phyloP scores from a whole-genome alignment of 2,797 vertebrate genomes.

The Xenentodon cancila region DNA sequence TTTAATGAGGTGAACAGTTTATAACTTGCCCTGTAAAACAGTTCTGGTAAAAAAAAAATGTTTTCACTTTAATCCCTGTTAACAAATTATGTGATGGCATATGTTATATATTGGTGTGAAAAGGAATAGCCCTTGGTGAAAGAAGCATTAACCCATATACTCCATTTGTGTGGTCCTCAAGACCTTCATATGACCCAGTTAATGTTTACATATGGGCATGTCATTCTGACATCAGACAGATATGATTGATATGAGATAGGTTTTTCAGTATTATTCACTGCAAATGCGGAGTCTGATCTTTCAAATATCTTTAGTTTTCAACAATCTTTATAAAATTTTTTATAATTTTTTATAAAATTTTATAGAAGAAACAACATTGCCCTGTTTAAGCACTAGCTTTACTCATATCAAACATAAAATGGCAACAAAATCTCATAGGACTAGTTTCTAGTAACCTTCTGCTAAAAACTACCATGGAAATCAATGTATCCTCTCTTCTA shows the following conservation, averaged over 20 bases:
- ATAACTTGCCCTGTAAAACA: too few species aligned
- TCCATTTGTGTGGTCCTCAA: constrained; percentile 26
- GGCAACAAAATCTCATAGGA: constrained; percentile 54
- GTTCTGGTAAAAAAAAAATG: too few species aligned
- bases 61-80: too few species aligned
- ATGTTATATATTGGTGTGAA: too few species aligned
- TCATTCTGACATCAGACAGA: constrained; percentile 16
- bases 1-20: too few species aligned
- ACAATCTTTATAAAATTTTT: constrained; percentile 13
- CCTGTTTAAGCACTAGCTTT: constrained; percentile 32
- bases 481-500: constrained; percentile 44
- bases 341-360: too few species aligned
- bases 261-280: neutral
- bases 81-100: too few species aligned
- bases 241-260: neutral
- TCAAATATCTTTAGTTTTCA: constrained; percentile 2
- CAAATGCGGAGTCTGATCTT: constrained; percentile 20
- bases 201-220: constrained; percentile 6
- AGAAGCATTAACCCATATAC: constrained; percentile 2
- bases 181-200: constrained; percentile 36
- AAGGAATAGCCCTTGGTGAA: constrained; percentile 3
- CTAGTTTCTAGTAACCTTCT: constrained; percentile 77
- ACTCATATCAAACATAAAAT: constrained; percentile 47
- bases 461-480: constrained; percentile 79
- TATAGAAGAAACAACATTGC: constrained; percentile 30